Base-by-base conservation (phyloP, 2,113 vertebrate species). In the Ptychochromis oligacanthus region DNA sequence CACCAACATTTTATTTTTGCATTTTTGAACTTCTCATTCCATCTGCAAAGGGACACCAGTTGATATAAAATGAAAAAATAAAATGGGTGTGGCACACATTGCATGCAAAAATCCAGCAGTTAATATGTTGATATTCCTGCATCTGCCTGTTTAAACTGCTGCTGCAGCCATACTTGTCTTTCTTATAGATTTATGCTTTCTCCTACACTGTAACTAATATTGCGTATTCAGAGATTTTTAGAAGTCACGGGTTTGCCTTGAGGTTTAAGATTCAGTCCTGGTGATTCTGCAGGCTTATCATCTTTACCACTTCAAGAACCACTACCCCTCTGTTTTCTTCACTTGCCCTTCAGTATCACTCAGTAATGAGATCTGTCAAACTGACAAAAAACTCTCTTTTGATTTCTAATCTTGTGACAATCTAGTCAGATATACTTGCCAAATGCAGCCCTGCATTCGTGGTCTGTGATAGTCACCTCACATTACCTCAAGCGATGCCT, bases 351-450 rank as follows among this genome's bases (percentile, higher is more conserved):
- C 13, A 28, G 7, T 77, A 24, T 84, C 80, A 65, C 0, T 80
- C 43, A 36, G 82, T 81, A 77, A 89, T 28, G 0, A 43, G 81
- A 85, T 85, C 80, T 40, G 34, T 46, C 60, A 57, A 22, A 76
- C 75, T 72, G 54, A 89, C 22, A 58, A 52, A 64, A 62, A 77
- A 38, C 80, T 76, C 28, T 34, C 57, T 84, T 75, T 43, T 82
- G 87, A 89, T 84, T 20, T 64, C 15, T 26, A 14, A 79, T 72
- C 61, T 57, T 83, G 70, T 72, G 70, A 81, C 79, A 38, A 2
- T 80, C 49, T 11, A 28, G 56, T 76, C 46, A 82, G 67, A 80
- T 38, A 36, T 18, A 70, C 22, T 57, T 54, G 58, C 77, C 36
- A 57, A 64, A 34, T 2, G 4, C 46, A 40, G 49, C 56, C 22